Evolutionary conservation across 1,140 invertebrate genomes (phyloP).

Genomic region (Drosophila sp.): DNA sequence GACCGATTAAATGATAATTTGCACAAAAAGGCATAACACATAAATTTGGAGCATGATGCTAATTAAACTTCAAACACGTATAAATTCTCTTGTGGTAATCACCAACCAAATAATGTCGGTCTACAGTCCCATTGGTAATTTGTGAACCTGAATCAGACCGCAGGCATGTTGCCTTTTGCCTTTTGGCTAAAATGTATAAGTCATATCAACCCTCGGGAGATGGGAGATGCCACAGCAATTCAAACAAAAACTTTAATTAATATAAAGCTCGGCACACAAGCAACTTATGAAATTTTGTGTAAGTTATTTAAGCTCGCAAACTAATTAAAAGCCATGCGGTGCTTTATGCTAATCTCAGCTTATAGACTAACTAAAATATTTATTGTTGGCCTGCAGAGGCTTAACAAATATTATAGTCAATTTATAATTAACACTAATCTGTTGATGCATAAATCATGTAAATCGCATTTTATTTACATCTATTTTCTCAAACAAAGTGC

Average conservation of each 20-base stretch:
- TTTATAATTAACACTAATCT: background rate
- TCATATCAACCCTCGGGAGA: background rate
- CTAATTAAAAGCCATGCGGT: conserved; percentile 64
- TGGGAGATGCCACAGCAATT: conserved; percentile 36
- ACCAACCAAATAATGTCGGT: conserved; percentile 24
- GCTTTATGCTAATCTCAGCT: conserved; percentile 40
- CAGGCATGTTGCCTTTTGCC: background rate
- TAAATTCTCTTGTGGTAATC: conserved; percentile 41
- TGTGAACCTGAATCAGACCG: background rate
- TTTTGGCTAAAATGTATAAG: background rate
- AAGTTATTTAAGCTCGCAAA: conserved; percentile 26
- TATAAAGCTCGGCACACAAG: conserved; percentile 56
- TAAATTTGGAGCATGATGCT: conserved; percentile 31
- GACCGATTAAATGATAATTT: conserved; percentile 41
- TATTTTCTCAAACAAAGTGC: background rate
- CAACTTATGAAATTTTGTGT: conserved; percentile 43
- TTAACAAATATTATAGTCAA: conserved; percentile 12
- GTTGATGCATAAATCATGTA: background rate
- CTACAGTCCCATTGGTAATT: conserved; percentile 19
- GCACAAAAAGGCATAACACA: conserved; percentile 9
- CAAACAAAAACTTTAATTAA: conserved; percentile 78
- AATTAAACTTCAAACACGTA: conserved; percentile 49
- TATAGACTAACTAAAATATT: conserved; percentile 26
- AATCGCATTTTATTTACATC: background rate
- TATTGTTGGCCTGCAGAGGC: background rate